Conservation (phyloP, 1,140 invertebrate species). For the Pararge aegeria region DNA sequence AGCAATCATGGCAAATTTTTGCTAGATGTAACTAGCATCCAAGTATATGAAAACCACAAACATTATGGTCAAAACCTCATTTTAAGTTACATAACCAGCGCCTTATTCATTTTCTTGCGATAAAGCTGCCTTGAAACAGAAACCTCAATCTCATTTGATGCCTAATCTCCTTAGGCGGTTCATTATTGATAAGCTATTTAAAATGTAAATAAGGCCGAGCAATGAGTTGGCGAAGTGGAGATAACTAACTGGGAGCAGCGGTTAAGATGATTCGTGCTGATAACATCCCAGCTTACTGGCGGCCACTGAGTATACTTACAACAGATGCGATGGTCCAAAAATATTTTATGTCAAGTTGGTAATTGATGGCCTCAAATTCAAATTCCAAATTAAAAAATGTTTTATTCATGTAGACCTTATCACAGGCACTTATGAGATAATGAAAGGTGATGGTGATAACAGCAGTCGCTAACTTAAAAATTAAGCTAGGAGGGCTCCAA, state of each 20-base stretch:
- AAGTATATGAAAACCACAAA: too few species aligned
- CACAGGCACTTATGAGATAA: too few species aligned
- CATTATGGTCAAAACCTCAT: background rate
- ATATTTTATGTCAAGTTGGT: too few species aligned
- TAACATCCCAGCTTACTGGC: slow-evolving; percentile 19
- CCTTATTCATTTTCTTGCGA: background rate
- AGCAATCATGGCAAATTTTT: too few species aligned
- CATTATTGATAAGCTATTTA: slow-evolving; percentile 19
- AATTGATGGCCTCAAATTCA: too few species aligned
- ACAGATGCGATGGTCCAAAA: background rate
- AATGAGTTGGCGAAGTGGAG: slow-evolving; percentile 16
- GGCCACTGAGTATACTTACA: background rate
- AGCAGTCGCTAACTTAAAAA: too few species aligned
- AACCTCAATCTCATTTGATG: background rate
- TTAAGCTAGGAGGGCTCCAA: too few species aligned
- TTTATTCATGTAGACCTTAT: too few species aligned
- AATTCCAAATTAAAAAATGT: too few species aligned
- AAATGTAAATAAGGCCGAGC: slow-evolving; percentile 24
- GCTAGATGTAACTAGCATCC: too few species aligned
- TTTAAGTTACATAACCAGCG: background rate
- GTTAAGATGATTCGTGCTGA: slow-evolving; percentile 18
- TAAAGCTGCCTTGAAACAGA: background rate
- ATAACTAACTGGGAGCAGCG: slow-evolving; percentile 20
- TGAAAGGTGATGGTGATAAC: too few species aligned
- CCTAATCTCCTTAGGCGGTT: background rate